Conservation (phyloP, 2,888 invertebrate genomes). For the Amphipyra tragopoginis region DNA sequence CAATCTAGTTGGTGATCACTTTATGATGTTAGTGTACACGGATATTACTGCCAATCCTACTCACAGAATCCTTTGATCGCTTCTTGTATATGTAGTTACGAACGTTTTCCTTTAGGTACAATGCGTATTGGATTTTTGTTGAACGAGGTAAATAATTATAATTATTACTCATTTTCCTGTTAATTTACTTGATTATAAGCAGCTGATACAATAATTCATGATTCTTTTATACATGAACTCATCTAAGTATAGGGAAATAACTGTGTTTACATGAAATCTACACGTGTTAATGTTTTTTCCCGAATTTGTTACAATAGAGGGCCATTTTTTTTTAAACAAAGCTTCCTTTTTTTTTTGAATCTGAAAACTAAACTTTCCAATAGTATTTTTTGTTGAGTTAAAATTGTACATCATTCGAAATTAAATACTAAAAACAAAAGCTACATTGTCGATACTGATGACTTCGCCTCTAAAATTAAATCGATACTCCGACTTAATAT, state of each 20-base stretch:
- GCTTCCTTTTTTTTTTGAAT: no score
- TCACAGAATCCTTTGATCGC: constrained; percentile 7
- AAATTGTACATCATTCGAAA: constrained; percentile 4
- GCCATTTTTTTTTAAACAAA: no score
- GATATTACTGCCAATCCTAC: constrained; percentile 11
- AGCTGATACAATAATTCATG: constrained; percentile 12
- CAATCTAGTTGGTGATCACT: no score
- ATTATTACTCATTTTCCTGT: constrained; percentile 40
- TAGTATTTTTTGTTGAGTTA: no score
- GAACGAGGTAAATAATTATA: constrained; percentile 43
- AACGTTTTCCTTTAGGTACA: constrained; percentile 34
- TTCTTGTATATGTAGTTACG: no score
- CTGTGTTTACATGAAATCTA: not conserved
- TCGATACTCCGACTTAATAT: constrained; percentile 37
- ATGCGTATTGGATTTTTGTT: constrained; percentile 33
- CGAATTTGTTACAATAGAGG: no score
- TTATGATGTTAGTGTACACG: not conserved
- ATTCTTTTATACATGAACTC: constrained; percentile 14
- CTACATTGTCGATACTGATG: constrained; percentile 15
- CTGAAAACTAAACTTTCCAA: no score
- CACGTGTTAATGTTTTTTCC: not conserved
- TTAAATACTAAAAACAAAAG: constrained; percentile 4
- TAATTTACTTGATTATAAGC: constrained; percentile 21
- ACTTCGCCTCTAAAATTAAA: constrained; percentile 20
- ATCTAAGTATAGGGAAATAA: constrained; percentile 25